Conservation (phyloP, 1,140 invertebrate genomes). For the Vanessa tameamea region DNA sequence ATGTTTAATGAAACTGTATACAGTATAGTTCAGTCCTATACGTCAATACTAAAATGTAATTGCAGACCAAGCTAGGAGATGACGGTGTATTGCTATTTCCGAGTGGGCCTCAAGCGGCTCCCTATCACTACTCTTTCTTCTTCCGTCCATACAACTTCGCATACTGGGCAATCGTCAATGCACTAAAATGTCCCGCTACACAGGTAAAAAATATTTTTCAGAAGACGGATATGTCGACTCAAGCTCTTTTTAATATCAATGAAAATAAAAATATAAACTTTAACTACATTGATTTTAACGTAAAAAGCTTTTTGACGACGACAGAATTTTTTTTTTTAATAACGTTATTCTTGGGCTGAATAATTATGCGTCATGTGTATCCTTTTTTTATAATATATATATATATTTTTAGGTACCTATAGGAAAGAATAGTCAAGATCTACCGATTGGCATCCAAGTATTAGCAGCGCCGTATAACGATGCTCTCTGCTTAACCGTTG, state of each 20-base stretch:
- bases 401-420: constrained; percentile 84
- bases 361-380: too few relatives aligned
- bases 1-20: too few relatives aligned
- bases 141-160: constrained; percentile 92
- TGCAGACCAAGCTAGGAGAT: constrained; percentile 86
- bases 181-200: constrained; percentile 91
- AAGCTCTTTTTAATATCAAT: too few relatives aligned
- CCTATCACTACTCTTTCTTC: constrained; percentile 91
- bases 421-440: constrained; percentile 86
- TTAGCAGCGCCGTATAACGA: constrained; percentile 90
- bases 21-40: too few relatives aligned
- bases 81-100: constrained; percentile 94
- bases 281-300: too few relatives aligned
- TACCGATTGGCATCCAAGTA: constrained; percentile 92
- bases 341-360: too few relatives aligned
- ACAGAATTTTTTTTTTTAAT: too few relatives aligned
- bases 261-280: too few relatives aligned
- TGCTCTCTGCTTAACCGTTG: constrained; percentile 90
- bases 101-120: constrained; percentile 90
- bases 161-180: constrained; percentile 94
- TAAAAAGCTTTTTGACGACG: too few relatives aligned
- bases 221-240: too few relatives aligned
- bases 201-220: constrained; percentile 81
- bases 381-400: background rate
- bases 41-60: background rate